Conservation (phyloP, 2,888 invertebrate species). For the Calameuta pallipes region DNA sequence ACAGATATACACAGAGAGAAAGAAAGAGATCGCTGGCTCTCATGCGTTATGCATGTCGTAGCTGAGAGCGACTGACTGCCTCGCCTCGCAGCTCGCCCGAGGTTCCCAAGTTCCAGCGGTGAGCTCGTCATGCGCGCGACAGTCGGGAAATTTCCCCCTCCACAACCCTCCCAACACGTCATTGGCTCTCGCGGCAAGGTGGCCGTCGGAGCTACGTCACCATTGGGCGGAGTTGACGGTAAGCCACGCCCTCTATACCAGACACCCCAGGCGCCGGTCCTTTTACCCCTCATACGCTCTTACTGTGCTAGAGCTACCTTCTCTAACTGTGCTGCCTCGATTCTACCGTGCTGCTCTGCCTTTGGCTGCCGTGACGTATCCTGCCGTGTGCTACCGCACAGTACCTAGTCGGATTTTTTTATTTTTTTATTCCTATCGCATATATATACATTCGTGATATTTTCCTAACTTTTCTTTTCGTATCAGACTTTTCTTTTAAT, state of each 20-base stretch:
- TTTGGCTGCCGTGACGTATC: conserved; percentile 1
- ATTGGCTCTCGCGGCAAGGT: conserved; percentile 60
- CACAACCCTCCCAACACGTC: conserved; percentile 58
- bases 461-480: neutral
- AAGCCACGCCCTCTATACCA: conserved; percentile 46
- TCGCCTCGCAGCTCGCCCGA: conserved; percentile 61
- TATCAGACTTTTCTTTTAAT: neutral
- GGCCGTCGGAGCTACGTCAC: conserved; percentile 64
- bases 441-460: neutral
- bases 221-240: conserved; percentile 49
- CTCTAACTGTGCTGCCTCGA: neutral
- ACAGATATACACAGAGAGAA: conserved; percentile 40
- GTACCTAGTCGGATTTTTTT: neutral
- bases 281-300: conserved; percentile 66
- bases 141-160: conserved; percentile 56
- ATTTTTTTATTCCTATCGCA: neutral
- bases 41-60: conserved; percentile 74
- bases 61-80: conserved; percentile 70
- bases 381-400: neutral
- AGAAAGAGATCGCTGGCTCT: conserved; percentile 64
- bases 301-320: conserved; percentile 29
- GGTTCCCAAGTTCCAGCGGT: conserved; percentile 56
- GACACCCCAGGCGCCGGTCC: conserved; percentile 48
- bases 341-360: conserved; percentile 1
- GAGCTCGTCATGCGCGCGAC: conserved; percentile 58